Base-by-base conservation (phyloP, 2,797 vertebrate species). In the Sylvia borin region DNA sequence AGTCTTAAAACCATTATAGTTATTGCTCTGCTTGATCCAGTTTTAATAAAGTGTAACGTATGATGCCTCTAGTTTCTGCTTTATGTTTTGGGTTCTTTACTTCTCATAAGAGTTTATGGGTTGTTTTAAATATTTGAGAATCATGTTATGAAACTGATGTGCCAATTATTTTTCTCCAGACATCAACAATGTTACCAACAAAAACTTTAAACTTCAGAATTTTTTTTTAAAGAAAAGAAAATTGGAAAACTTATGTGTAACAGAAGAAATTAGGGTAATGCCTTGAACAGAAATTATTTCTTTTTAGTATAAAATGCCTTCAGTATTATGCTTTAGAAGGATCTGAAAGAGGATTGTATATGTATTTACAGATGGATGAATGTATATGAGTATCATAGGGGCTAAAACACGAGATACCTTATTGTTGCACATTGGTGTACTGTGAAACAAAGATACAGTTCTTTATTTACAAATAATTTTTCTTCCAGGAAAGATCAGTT, bases 111-210 rank as follows among this genome's bases (percentile, higher is more conserved):
- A 71, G 11, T 88, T 80, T 66, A 55, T 93, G 36, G 3, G 88
- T 48, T 4, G 88, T 48, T 73, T 92, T 88, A 88, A 84, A 96
- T 97, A 95, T 92, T 83, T 81, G 50, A 92, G 38, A 43, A 70
- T 94, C 34, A 10, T 78, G 13, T 95, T 94, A 88, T 88, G 38
- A 94, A 95, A 93, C 61, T 78, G 25, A 58, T 88, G 31, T 80
- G 80, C 55, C 36, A 58, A 10, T 88, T 96, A n/a, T 86, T 96
- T 96, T 90, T 94, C 53, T 79, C 36, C 36, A 82, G 91, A 48
- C 51, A 77, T 73, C 72, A 81, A 85, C 21, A 10, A 45, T 81
- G 7, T 88, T 90, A 31, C 61, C 67, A 82, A 85, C 54, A 64
- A 83, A 96, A 95, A 50, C 4, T 4, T 95, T 67, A 85, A 78